A percentile compares a stretch with the other conserved stretches of the same genome.
phyloP scores from a whole-genome alignment of 2,888 invertebrate species.

The Drepanosiphum platanoidis region DNA sequence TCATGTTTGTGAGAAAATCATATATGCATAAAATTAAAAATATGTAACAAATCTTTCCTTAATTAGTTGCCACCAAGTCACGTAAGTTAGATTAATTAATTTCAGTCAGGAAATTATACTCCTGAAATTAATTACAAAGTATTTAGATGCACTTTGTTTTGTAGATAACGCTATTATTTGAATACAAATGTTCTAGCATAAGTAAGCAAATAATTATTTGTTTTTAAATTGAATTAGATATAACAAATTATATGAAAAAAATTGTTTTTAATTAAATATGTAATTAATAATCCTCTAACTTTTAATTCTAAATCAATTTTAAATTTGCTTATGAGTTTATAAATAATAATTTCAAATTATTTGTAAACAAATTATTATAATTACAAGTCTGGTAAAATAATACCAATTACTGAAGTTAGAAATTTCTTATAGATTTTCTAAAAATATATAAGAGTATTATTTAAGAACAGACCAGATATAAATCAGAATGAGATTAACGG shows the following conservation, averaged over 20 bases:
- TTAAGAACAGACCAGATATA: no score
- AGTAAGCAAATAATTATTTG: background rate
- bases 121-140: background rate
- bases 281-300: background rate
- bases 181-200: no score
- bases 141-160: slow-evolving; percentile 3
- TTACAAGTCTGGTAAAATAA: no score
- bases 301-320: background rate
- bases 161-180: background rate
- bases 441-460: no score
- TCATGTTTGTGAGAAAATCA: background rate
- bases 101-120: background rate
- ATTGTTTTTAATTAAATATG: background rate
- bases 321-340: background rate
- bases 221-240: background rate
- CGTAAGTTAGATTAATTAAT: slow-evolving; percentile 27
- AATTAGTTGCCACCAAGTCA: slow-evolving; percentile 40
- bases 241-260: background rate
- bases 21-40: slow-evolving; percentile 1
- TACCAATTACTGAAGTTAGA: no score
- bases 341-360: background rate
- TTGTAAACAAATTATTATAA: background rate
- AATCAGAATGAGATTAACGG: no score
- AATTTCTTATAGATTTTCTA: no score
- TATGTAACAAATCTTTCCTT: background rate